Conservation (phyloP, 2,797 vertebrate genomes). For the Xiphophorus birchmanni region DNA sequence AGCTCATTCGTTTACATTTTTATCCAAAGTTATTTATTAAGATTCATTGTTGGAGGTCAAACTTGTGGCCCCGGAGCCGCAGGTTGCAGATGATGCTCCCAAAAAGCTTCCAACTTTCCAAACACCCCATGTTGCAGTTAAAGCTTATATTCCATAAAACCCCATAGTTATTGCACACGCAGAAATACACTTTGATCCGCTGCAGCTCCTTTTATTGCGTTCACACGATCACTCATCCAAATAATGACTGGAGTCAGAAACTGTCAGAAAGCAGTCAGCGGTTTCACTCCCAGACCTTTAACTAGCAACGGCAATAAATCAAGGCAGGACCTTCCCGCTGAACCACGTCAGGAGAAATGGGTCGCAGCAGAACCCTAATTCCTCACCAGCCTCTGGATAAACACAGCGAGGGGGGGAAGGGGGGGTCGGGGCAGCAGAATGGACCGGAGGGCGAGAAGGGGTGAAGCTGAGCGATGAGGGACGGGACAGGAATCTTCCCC, state of each 20-base stretch:
- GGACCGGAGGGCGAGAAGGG: slow-evolving; percentile 24
- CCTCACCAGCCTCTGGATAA: slow-evolving; percentile 71
- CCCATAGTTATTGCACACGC: background rate
- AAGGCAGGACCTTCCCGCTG: slow-evolving; percentile 63
- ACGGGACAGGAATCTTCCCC: slow-evolving; percentile 54
- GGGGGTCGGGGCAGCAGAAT: slow-evolving; percentile 5
- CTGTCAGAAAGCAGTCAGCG: slow-evolving; percentile 1
- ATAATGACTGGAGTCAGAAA: slow-evolving; percentile 23
- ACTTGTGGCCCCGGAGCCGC: too few species aligned
- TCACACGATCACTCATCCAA: slow-evolving; percentile 4
- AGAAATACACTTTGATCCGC: slow-evolving; percentile 20
- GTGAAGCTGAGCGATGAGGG: slow-evolving; percentile 46
- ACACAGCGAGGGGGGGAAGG: slow-evolving; percentile 40
- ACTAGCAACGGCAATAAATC: slow-evolving; percentile 73
- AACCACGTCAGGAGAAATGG: slow-evolving; percentile 72
- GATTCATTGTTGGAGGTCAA: too few species aligned
- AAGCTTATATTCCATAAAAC: background rate
- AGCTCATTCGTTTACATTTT: too few species aligned
- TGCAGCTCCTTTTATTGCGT: slow-evolving; percentile 2
- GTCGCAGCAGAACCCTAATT: slow-evolving; percentile 63
- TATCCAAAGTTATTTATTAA: too few species aligned
- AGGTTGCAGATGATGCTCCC: background rate
- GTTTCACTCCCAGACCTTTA: slow-evolving; percentile 41
- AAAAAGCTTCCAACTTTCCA: background rate
- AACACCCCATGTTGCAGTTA: background rate